Evolutionary conservation across 2,888 invertebrate species (phyloP).

Genomic region (Hoplodrina ambigua): DNA sequence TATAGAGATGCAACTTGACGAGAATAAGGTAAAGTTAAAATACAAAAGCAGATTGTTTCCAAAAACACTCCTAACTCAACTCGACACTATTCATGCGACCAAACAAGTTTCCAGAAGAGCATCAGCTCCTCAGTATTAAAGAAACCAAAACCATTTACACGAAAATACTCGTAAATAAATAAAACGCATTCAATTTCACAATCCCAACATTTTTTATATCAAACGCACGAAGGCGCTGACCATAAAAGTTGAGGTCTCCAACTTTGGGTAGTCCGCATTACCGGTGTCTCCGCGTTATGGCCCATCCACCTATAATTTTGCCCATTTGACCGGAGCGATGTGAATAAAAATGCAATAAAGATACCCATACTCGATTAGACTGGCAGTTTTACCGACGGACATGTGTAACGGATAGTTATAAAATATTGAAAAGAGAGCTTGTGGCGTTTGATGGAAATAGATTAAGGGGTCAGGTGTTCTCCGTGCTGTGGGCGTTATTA

Average conservation of each 20-base stretch:
- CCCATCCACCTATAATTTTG: constrained; percentile 47
- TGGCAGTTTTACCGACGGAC: constrained; percentile 20
- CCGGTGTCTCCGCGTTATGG: constrained; percentile 47
- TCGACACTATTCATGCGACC: background rate
- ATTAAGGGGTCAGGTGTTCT: constrained; percentile 4
- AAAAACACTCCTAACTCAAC: background rate
- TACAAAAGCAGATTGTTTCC: background rate
- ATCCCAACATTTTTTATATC: constrained; percentile 37
- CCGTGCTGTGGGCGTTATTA: constrained; percentile 19
- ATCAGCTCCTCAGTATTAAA: background rate
- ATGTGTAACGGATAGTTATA: constrained; percentile 33
- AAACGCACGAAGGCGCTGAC: constrained; percentile 32
- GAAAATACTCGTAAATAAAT: constrained; percentile 33
- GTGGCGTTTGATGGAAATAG: constrained; percentile 7
- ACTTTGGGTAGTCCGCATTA: constrained; percentile 31
- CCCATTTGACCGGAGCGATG: constrained; percentile 42
- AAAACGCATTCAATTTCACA: constrained; percentile 45
- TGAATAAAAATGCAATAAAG: constrained; percentile 58
- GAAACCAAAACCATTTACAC: constrained; percentile 6
- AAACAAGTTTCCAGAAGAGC: background rate
- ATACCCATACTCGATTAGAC: constrained; percentile 45
- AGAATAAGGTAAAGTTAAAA: background rate
- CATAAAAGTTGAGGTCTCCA: constrained; percentile 39
- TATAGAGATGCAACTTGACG: too few species aligned
- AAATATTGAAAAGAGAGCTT: constrained; percentile 14